Evolutionary conservation across 2,113 vertebrate genomes (phyloP), one percentile per base, ranked within the genome.

Genomic region (Prietella phreatophila): DNA sequence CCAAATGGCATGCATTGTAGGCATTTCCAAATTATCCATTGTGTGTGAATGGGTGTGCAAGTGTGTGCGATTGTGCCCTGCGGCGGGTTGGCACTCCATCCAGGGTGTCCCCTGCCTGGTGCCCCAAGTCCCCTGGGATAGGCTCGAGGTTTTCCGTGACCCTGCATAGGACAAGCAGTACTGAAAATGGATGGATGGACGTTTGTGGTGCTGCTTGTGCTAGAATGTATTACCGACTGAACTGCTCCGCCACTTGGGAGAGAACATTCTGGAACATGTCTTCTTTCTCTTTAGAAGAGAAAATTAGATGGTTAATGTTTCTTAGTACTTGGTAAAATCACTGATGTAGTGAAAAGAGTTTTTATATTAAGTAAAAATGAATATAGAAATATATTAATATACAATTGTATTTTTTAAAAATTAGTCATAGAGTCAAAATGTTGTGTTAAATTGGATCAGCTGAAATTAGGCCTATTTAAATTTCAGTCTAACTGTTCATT

Each of bases 261-360:
- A 99, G 80, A 91, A 97, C 94, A 19, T 95, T 97, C 93, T 98
- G 97, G 93, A 97, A 95, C 90, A 98, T 92, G 90, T 98, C 97
- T 91, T 98, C 97, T 93, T 96, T 97, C 47, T 98, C 97, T 98
- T 92, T 55, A 93, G 92, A 92, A 27, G 65, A 22, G 42, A 81
- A 67, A 33, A 58, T 61, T 5, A 80, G 5, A 79, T 36, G 56
- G 58, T 53, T 39, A 6, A 36, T n/a, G 58, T 19, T 47, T 53
- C 19, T 85, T 30, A 27, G 17, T 81, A 76, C 22, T 27, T 47
- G 2, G 11, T 36, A 20, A 67, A 30, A 67, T 67, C 65, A 69
- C n/a, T 33, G n/a, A 69, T 69, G 65, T 33, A 20, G 6, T 73
- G 33, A 73, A 39, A 73, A 39, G 1, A 9, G 30, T 33, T 69